Percentiles rank a stretch among this genome's conserved stretches.
phyloP scores from a whole-genome alignment of 2,797 vertebrate species.

The Ceryle rudis region DNA sequence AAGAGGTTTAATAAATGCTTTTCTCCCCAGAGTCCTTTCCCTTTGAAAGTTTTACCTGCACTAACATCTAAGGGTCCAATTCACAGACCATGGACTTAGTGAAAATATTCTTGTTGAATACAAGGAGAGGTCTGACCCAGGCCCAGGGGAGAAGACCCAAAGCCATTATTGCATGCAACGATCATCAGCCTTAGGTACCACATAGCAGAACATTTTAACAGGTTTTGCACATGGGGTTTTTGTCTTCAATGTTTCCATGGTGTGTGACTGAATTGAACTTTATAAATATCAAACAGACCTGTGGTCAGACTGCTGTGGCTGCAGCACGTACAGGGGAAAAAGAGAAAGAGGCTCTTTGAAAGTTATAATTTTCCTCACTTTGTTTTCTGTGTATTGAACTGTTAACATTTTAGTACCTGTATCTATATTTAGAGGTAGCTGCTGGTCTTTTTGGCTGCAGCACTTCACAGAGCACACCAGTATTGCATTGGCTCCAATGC shows the following conservation, averaged over 20 bases:
- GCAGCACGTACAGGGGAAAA: background rate
- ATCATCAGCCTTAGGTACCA: background rate
- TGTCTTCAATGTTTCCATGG: background rate
- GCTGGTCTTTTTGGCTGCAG: background rate
- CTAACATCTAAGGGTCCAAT: constrained; percentile 19
- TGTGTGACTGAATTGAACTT: background rate
- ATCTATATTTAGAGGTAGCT: constrained; percentile 32
- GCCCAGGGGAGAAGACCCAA: background rate
- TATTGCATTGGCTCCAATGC: fast-evolving
- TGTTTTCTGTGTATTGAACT: constrained; percentile 4
- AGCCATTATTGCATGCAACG: background rate
- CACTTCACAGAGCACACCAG: background rate
- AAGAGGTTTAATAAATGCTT: constrained; percentile 40
- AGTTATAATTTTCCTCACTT: background rate
- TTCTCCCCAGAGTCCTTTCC: background rate
- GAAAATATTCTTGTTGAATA: background rate
- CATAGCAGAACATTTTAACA: background rate
- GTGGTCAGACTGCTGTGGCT: background rate
- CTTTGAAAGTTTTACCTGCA: constrained; percentile 32
- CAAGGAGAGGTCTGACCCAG: background rate
- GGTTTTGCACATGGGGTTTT: background rate
- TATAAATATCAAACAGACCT: background rate
- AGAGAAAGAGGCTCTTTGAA: background rate
- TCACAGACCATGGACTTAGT: background rate
- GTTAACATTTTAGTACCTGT: background rate